Evolutionary conservation across 2,797 vertebrate species (phyloP).

Genomic region (Enteromius viviparus): DNA sequence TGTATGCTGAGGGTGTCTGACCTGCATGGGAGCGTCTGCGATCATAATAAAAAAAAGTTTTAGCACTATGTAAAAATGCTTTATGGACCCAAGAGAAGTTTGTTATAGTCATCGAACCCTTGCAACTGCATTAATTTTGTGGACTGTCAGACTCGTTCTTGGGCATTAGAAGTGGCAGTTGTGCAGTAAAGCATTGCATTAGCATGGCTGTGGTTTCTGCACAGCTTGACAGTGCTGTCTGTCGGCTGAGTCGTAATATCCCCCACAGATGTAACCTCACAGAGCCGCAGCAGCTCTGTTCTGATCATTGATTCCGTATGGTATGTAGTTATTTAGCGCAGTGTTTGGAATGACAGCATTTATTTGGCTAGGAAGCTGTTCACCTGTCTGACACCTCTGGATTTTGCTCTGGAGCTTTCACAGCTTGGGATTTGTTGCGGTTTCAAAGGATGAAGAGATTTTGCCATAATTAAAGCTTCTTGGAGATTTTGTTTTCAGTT

Average conservation of each 20-base stretch:
- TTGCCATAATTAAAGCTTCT: background rate
- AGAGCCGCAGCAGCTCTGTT: background rate
- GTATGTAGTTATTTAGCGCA: background rate
- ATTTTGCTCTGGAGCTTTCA: background rate
- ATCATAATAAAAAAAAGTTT: slow-evolving; percentile 18
- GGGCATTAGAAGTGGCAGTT: slow-evolving; percentile 28
- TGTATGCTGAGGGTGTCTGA: slow-evolving; percentile 16
- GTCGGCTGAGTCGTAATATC: slow-evolving; percentile 28
- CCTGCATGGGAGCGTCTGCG: background rate
- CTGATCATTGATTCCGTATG: slow-evolving; percentile 13
- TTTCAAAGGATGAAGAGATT: background rate
- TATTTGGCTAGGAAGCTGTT: background rate
- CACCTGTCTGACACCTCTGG: background rate
- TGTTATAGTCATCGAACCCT: slow-evolving; percentile 18
- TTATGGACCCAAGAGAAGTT: slow-evolving; percentile 33
- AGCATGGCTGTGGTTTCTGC: slow-evolving; percentile 21
- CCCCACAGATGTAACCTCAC: slow-evolving; percentile 23
- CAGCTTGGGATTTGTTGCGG: background rate
- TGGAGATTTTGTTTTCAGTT: background rate
- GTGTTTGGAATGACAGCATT: background rate
- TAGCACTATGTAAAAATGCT: slow-evolving; percentile 21
- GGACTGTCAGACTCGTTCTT: slow-evolving; percentile 27
- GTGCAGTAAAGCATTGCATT: slow-evolving; percentile 45
- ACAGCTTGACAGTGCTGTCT: slow-evolving; percentile 31
- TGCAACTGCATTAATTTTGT: slow-evolving; percentile 33